These are phyloP conservation scores for Xylocampa areola DNA, from an alignment of 2,888 invertebrate species.

Conservation along the genomic window DNA sequence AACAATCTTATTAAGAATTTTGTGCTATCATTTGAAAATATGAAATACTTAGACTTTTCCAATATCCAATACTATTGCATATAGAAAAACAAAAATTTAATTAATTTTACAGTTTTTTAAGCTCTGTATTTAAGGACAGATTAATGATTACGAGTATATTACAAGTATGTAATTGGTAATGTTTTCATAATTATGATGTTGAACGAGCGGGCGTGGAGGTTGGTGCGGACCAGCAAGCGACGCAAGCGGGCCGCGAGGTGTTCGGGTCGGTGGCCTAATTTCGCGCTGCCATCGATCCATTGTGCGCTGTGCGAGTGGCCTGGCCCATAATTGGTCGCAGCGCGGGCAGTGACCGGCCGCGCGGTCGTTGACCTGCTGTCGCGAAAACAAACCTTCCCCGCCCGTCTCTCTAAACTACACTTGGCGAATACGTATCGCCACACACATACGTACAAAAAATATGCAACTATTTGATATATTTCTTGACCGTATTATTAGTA, in stretches of 20 bases:
- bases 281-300: conserved; percentile 89
- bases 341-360: conserved; percentile 88
- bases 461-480: conserved; percentile 17
- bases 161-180: conserved; percentile 9
- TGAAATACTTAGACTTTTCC: not conserved
- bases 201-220: conserved; percentile 57
- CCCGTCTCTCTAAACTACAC: conserved; percentile 63
- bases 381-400: conserved; percentile 87
- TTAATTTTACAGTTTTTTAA: not conserved
- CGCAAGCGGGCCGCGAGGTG: conserved; percentile 65
- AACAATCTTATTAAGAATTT: conserved; percentile 4
- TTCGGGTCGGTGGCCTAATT: conserved; percentile 86
- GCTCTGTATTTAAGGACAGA: too few species aligned
- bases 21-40: not conserved
- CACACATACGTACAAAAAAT: conserved; percentile 42
- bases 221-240: conserved; percentile 63
- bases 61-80: not conserved
- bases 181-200: conserved; percentile 16
- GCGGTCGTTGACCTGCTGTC: conserved; percentile 83
- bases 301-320: conserved; percentile 89
- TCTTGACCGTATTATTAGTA: too few species aligned
- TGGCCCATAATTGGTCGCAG: conserved; percentile 90
- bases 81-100: conserved; percentile 1
- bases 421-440: conserved; percentile 52
- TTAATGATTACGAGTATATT: too few species aligned